Evolutionary conservation across 2,797 vertebrate species (phyloP).

Genomic region (Channa striata): DNA sequence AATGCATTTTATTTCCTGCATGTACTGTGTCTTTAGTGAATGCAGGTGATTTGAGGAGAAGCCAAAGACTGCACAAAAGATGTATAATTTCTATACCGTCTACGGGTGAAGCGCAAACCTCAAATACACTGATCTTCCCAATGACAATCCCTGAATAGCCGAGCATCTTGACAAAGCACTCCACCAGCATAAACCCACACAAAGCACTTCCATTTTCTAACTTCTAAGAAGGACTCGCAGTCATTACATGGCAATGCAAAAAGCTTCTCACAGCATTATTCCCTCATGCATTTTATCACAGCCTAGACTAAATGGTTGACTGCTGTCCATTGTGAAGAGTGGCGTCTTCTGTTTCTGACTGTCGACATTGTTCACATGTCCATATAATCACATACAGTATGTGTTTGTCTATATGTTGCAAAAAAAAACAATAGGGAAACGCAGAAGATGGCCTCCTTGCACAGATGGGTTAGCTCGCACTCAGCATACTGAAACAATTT

Average conservation of each 20-base stretch:
- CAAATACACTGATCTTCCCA: slow-evolving; percentile 52
- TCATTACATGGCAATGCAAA: slow-evolving; percentile 32
- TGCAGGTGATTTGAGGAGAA: slow-evolving; percentile 42
- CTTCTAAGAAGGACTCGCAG: slow-evolving; percentile 40
- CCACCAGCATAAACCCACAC: slow-evolving; percentile 45
- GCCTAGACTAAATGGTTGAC: slow-evolving; percentile 31
- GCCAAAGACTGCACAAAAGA: neutral
- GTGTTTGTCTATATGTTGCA: too few relatives aligned
- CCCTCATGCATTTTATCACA: slow-evolving; percentile 37
- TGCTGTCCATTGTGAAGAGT: slow-evolving; percentile 41
- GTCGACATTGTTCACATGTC: neutral
- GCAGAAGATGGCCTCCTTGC: slow-evolving; percentile 7
- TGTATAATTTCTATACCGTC: neutral
- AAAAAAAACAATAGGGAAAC: slow-evolving; percentile 1
- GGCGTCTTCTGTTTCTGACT: slow-evolving; percentile 14
- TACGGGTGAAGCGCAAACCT: slow-evolving; percentile 17
- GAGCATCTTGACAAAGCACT: slow-evolving; percentile 60
- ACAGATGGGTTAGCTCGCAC: slow-evolving; percentile 4
- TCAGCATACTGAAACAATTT: neutral
- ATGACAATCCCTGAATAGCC: slow-evolving; percentile 51
- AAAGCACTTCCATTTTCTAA: slow-evolving; percentile 57
- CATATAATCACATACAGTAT: neutral
- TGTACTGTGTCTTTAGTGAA: slow-evolving; percentile 8
- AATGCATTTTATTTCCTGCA: neutral
- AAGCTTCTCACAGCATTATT: slow-evolving; percentile 41